A percentile compares a stretch with the other conserved stretches of the same genome.
Evolutionary conservation across 2,888 invertebrate genomes (phyloP).

Genomic region (Tetranychus piercei): DNA sequence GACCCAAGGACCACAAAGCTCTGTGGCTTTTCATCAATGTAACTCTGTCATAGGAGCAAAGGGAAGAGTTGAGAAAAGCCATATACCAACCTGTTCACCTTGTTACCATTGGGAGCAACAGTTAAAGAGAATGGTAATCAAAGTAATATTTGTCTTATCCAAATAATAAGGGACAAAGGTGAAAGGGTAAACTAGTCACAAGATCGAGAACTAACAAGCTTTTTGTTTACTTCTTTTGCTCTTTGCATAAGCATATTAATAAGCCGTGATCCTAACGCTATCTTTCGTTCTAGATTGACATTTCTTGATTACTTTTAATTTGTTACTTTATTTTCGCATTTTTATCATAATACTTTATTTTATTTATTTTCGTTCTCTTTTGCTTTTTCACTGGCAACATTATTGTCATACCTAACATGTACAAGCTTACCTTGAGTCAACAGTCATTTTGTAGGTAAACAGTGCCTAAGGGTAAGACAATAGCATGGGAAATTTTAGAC

Average conservation of each 20-base stretch:
- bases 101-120: no score
- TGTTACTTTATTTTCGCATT: no score
- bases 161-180: no score
- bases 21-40: not conserved
- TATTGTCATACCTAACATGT: not conserved
- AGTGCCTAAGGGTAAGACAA: not conserved
- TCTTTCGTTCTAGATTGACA: no score
- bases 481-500: not conserved
- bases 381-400: not conserved
- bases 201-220: no score
- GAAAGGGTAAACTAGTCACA: no score
- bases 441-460: not conserved
- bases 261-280: no score
- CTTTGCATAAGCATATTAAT: no score
- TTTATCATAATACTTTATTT: not conserved
- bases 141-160: no score
- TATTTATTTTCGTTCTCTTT: not conserved
- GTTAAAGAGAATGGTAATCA: no score
- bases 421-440: not conserved
- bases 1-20: not conserved
- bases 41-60: not conserved
- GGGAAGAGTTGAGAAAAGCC: not conserved
- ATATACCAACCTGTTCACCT: not conserved
- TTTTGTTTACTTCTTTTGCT: no score
- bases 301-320: no score